These are phyloP conservation scores for Hydrolagus affinis DNA, from an alignment of 2,113 vertebrate species.

Conservation along the genomic window DNA sequence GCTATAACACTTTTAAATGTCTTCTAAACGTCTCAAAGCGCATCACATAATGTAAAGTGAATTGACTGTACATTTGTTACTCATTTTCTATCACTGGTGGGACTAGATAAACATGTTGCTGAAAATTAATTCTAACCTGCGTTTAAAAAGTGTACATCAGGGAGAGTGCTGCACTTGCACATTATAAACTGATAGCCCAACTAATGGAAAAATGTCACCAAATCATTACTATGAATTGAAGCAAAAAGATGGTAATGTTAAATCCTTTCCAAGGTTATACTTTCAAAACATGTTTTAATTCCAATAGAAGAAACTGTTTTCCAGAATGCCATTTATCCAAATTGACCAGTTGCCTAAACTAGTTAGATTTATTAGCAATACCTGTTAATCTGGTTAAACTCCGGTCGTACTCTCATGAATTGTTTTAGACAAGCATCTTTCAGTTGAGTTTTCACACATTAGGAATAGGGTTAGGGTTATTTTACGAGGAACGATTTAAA, in stretches of 20 bases:
- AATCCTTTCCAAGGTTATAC: constrained; percentile 20
- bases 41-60: too few species aligned
- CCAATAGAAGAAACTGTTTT: constrained; percentile 19
- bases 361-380: not conserved
- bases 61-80: too few species aligned
- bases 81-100: not conserved
- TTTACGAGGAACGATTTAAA: too few species aligned
- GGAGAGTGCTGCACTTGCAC: not conserved
- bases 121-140: not conserved
- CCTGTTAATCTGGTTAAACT: constrained; percentile 6
- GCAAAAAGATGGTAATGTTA: not conserved
- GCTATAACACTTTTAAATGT: too few species aligned
- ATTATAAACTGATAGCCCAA: not conserved
- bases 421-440: not conserved
- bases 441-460: too few species aligned
- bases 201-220: constrained; percentile 11
- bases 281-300: constrained; percentile 26
- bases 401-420: not conserved
- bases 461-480: too few species aligned
- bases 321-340: constrained; percentile 5
- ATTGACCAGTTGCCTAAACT: not conserved
- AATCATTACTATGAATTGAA: constrained; percentile 1
- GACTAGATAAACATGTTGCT: not conserved
- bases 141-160: not conserved
- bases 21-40: too few species aligned